phyloP scores from a whole-genome alignment of 1,140 invertebrate species.

The Caenorhabditis elegans region DNA sequence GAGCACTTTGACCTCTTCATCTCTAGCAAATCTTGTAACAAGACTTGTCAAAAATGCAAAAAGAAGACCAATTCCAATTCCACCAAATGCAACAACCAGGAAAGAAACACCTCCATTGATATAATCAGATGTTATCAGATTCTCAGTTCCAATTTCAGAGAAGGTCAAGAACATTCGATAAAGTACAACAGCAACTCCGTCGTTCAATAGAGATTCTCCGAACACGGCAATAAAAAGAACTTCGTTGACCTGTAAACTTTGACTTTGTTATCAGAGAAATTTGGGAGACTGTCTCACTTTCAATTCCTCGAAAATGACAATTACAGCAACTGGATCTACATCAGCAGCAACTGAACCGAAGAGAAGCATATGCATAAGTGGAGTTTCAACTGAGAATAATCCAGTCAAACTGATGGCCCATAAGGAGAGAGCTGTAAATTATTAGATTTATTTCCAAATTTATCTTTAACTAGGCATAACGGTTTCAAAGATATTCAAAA shows the following conservation, averaged over 20 bases:
- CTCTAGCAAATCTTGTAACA: slow-evolving; percentile 58
- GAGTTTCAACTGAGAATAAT: slow-evolving; percentile 57
- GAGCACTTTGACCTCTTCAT: slow-evolving; percentile 56
- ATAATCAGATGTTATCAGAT: slow-evolving; percentile 70
- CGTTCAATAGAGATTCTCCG: slow-evolving; percentile 94
- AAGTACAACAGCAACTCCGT: slow-evolving; percentile 87
- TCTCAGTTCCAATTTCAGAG: slow-evolving; percentile 66
- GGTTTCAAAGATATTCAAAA: no score
- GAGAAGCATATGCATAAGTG: slow-evolving; percentile 81
- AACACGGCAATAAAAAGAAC: slow-evolving; percentile 97
- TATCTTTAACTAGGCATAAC: no score
- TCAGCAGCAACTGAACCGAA: slow-evolving; percentile 94
- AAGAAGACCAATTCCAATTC: slow-evolving; percentile 88
- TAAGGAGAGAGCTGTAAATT: slow-evolving; percentile 56
- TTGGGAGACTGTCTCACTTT: slow-evolving; percentile 78
- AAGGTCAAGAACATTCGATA: slow-evolving; percentile 95
- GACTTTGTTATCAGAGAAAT: background rate
- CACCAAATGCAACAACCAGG: slow-evolving; percentile 89
- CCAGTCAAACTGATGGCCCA: slow-evolving; percentile 62
- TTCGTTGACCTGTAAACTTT: slow-evolving; percentile 86
- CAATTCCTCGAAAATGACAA: slow-evolving; percentile 96
- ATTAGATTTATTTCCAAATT: no score
- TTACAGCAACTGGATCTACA: slow-evolving; percentile 91
- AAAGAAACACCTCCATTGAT: slow-evolving; percentile 84
- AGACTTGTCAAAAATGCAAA: slow-evolving; percentile 90